Conservation (phyloP, 1,140 invertebrate species). For the Batillaria attramentaria region DNA sequence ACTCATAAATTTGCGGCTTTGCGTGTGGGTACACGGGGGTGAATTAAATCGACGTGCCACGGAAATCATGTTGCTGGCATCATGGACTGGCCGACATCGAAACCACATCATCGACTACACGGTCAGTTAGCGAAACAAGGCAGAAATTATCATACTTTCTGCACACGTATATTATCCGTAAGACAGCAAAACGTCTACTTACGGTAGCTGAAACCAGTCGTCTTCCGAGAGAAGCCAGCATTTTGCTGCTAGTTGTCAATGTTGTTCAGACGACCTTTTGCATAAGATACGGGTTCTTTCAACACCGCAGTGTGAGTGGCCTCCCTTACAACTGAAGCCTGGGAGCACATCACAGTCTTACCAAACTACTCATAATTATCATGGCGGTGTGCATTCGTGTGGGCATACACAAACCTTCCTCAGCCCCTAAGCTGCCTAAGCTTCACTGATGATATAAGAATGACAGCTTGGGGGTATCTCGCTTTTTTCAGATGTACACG, state of each 20-base stretch:
- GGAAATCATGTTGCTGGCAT: too few relatives aligned
- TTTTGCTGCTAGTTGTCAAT: neutral
- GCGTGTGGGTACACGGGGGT: neutral
- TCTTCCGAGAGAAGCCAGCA: neutral
- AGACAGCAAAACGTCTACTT: neutral
- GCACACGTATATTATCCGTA: neutral
- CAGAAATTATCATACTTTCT: neutral
- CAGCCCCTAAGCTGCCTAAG: too few relatives aligned
- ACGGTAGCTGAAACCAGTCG: neutral
- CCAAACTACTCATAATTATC: too few relatives aligned
- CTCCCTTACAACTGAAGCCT: too few relatives aligned
- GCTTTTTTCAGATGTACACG: too few relatives aligned
- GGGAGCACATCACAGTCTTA: too few relatives aligned
- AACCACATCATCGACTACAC: neutral
- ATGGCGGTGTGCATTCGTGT: too few relatives aligned
- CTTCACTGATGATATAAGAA: too few relatives aligned
- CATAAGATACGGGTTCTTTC: neutral
- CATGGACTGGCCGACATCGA: too few relatives aligned
- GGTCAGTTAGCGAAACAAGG: neutral
- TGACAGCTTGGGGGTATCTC: too few relatives aligned
- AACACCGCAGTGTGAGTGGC: neutral
- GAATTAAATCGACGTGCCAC: neutral
- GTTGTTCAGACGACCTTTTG: conserved; percentile 2
- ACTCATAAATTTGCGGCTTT: neutral
- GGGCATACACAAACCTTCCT: too few relatives aligned